Base-by-base conservation (phyloP, 2,113 vertebrate species). In the Aplodontia rufa region DNA sequence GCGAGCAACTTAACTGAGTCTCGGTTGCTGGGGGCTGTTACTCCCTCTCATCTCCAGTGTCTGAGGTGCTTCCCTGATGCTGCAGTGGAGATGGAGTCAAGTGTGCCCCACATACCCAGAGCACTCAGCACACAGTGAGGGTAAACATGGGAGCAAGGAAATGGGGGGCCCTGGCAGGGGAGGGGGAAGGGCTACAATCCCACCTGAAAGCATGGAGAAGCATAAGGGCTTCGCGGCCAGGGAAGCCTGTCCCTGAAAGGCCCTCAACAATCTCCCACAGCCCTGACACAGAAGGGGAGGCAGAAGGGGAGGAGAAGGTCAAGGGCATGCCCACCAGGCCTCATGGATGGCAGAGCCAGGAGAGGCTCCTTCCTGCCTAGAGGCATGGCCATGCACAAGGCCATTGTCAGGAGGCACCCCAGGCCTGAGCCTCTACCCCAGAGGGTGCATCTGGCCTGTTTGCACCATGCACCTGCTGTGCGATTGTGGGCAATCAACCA, bases 221-320 rank as follows among this genome's bases (percentile, higher is more conserved):
- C 11, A 82, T n/a, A n/a, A n/a, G n/a, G n/a, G 28, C 32, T 62
- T 74, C 3, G 53, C 53, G 0, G 53, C 53, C 53, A 55, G 53
- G 71, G 68, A 5, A 49, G 28, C 17, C 9, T 32, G 13, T 0
- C 3, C 20, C 1, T 62, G 19, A 53, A 80, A 87, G 7, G 1
- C 28, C 17, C 53, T 88, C 80, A 35, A 78, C 62, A 85, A 37
- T 49, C 3, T 74, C 81, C 66, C 24, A 88, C 79, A 68, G 51
- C 35, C 17, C 11, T 62, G 47, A 35, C 37, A 4, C 2, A 32
- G 0, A 35, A 78, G 83, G 6, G 5, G 6, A 24, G 1, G 37
- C 66, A 72, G 62, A 82, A 60, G 30, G 89, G 37, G 26, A 89
- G 64, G 95, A 87, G 40, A 51, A 90, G 69, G 75, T 37, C 6